Evolutionary conservation across 2,888 invertebrate genomes (phyloP).

Genomic region (Sepioteuthis lessoniana): DNA sequence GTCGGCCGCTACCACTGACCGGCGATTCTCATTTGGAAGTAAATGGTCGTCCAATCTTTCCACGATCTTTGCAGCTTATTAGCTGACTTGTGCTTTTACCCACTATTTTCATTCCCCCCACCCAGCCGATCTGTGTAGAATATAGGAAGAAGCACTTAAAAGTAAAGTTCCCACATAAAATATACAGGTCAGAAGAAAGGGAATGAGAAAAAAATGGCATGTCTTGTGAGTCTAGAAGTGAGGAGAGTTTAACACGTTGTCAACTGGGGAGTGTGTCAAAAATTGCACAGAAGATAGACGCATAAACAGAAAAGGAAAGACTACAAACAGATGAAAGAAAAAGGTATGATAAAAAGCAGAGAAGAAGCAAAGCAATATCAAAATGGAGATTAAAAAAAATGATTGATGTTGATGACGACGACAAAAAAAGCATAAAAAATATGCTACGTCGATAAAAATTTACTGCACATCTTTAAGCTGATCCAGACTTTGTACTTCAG

Average conservation of each 20-base stretch:
- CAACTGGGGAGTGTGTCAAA: neutral
- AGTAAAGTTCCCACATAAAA: conserved; percentile 20
- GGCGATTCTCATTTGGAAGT: neutral
- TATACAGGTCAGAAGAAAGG: conserved; percentile 33
- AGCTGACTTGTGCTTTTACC: conserved; percentile 1
- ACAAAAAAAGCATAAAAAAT: no score
- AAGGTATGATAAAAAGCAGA: neutral
- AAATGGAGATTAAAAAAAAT: neutral
- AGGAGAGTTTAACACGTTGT: neutral
- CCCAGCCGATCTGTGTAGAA: neutral
- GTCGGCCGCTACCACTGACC: conserved; percentile 7
- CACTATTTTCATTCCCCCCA: neutral
- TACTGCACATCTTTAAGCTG: no score
- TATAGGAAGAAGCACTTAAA: neutral
- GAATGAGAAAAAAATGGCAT: neutral
- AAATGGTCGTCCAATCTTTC: conserved; percentile 9
- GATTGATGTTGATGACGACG: neutral
- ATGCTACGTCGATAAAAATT: no score
- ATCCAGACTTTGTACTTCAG: no score
- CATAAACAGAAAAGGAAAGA: neutral
- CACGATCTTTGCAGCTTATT: conserved; percentile 18
- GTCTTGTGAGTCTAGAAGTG: neutral
- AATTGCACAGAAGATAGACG: neutral
- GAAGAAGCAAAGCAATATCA: neutral
- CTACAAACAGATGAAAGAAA: neutral